Percentiles rank a stretch among this genome's conserved stretches.
These are phyloP conservation scores for Pissodes strobi DNA, from an alignment of 1,140 invertebrate species.

Conservation along the genomic window DNA sequence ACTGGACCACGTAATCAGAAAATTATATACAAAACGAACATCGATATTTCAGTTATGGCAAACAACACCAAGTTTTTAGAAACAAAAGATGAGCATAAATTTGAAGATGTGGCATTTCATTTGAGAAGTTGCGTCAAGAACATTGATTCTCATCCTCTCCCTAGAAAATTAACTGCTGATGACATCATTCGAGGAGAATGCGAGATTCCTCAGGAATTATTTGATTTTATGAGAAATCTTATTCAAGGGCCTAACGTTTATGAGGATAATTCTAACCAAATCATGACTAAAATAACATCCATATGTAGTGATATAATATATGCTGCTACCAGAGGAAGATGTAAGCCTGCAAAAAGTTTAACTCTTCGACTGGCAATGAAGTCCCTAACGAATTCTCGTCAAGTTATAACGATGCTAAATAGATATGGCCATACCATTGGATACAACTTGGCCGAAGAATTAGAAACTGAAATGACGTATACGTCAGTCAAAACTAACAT, in stretches of 20 bases:
- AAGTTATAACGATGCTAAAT: constrained; percentile 51
- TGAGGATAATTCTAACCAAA: no score
- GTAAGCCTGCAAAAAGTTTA: constrained; percentile 47
- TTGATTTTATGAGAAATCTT: no score
- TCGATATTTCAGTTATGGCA: no score
- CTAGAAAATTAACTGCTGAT: no score
- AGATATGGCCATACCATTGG: constrained; percentile 50
- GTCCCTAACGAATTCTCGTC: constrained; percentile 45
- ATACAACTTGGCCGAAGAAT: constrained; percentile 50
- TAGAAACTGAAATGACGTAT: constrained; percentile 51
- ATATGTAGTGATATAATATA: constrained; percentile 52
- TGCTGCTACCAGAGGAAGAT: constrained; percentile 40
- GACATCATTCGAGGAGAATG: no score
- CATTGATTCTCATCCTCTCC: constrained; percentile 2
- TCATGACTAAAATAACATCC: constrained; percentile 42
- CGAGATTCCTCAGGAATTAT: no score
- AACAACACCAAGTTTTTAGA: no score
- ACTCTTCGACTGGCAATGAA: constrained; percentile 52
- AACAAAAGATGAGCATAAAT: no score
- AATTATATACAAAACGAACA: no score
- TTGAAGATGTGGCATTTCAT: constrained; percentile 3
- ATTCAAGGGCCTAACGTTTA: no score
- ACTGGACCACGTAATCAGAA: constrained; percentile 39
- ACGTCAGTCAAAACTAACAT: constrained; percentile 22
- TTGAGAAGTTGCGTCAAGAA: no score